Evolutionary conservation across 2,113 vertebrate species (phyloP).

Genomic region (Festucalex cinctus): DNA sequence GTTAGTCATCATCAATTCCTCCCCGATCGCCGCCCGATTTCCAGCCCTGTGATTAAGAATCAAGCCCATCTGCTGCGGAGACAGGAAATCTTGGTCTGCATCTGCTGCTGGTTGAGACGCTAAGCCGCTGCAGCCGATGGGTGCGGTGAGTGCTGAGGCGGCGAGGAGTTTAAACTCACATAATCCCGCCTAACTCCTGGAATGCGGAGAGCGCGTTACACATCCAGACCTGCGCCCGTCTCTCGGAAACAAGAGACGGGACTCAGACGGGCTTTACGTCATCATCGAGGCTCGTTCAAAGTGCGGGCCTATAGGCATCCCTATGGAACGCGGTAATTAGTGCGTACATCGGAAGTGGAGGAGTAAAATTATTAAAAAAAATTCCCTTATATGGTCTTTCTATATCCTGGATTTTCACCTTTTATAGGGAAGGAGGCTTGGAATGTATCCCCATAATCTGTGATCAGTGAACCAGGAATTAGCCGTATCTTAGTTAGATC

Average conservation of each 20-base stretch:
- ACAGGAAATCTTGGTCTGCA: slow-evolving; percentile 74
- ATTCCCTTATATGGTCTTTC: too few species aligned
- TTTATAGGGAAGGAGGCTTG: background rate
- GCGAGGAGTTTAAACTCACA: slow-evolving; percentile 43
- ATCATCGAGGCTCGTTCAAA: background rate
- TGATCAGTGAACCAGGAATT: background rate
- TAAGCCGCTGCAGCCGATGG: slow-evolving; percentile 61
- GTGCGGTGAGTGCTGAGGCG: background rate
- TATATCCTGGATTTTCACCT: background rate
- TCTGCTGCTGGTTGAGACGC: slow-evolving; percentile 67
- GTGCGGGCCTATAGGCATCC: slow-evolving; percentile 41
- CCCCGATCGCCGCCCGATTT: slow-evolving; percentile 69
- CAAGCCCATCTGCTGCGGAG: slow-evolving; percentile 72
- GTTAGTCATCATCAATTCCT: slow-evolving; percentile 71
- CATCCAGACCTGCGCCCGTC: slow-evolving; percentile 41
- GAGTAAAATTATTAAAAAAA: too few species aligned
- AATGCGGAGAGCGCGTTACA: slow-evolving; percentile 58
- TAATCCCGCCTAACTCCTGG: slow-evolving; percentile 69
- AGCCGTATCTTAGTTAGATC: background rate
- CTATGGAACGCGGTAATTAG: slow-evolving; percentile 62
- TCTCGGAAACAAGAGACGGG: slow-evolving; percentile 28
- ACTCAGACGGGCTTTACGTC: slow-evolving; percentile 26
- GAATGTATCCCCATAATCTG: background rate
- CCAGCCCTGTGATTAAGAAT: slow-evolving; percentile 71
- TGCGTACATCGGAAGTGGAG: slow-evolving; percentile 53